Evolutionary conservation across 2,113 vertebrate species (phyloP).

Genomic region (Pitta sordida): DNA sequence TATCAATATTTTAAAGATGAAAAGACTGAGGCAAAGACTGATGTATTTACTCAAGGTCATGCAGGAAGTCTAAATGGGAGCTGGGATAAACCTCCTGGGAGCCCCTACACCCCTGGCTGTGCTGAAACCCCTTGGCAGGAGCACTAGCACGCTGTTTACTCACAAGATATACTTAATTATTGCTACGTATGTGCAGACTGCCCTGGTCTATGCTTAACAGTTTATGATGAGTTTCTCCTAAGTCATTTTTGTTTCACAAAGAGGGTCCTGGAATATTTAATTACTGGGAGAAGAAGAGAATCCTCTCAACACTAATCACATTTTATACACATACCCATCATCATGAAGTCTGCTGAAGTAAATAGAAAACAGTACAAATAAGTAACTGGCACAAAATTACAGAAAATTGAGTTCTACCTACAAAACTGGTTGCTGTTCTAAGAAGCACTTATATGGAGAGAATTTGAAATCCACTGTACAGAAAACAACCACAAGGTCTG

Average conservation of each 20-base stretch:
- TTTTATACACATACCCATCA: not conserved
- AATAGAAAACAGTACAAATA: not conserved
- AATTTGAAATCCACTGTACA: not conserved
- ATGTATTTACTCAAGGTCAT: not conserved
- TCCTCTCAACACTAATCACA: not conserved
- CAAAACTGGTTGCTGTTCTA: not conserved
- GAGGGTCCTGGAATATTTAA: not conserved
- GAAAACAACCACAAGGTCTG: not conserved
- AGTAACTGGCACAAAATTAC: not conserved
- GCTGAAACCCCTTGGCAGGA: not conserved
- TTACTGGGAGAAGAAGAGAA: not conserved
- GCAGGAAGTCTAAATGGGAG: accelerated
- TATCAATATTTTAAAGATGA: not conserved
- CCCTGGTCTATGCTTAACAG: not conserved
- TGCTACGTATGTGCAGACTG: not conserved
- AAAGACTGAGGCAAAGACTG: not conserved
- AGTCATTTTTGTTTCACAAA: not conserved
- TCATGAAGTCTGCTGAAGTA: not conserved
- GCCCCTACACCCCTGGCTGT: not conserved
- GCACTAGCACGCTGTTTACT: not conserved
- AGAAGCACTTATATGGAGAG: not conserved
- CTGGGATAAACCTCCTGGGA: not conserved
- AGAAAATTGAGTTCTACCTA: not conserved
- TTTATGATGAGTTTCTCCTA: not conserved
- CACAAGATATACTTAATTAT: not conserved